These are phyloP conservation scores for Argyresthia goedartella DNA, from an alignment of 2,888 invertebrate genomes.

Conservation along the genomic window DNA sequence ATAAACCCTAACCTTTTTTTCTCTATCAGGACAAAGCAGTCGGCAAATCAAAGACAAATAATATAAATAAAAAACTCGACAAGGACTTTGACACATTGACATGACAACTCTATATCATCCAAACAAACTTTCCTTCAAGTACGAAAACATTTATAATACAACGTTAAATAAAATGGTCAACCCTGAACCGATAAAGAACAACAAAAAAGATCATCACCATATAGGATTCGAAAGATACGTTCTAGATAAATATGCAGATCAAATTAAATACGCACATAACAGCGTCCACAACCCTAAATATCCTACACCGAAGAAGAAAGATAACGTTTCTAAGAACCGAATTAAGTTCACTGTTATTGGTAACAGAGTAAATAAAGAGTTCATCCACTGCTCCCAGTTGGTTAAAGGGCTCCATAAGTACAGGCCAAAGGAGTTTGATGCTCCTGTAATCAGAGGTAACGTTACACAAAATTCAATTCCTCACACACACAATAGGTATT, in stretches of 20 bases:
- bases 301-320: constrained; percentile 22
- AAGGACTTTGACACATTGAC: too few relatives aligned
- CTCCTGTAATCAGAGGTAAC: constrained; percentile 44
- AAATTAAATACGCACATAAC: constrained; percentile 43
- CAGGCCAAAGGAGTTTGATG: constrained; percentile 32
- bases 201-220: constrained; percentile 27
- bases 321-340: constrained; percentile 16
- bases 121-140: too few relatives aligned
- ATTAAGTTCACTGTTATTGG: constrained; percentile 45
- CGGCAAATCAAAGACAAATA: too few relatives aligned
- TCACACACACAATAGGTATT: background rate
- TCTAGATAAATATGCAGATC: constrained; percentile 24
- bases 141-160: too few relatives aligned
- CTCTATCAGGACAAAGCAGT: too few relatives aligned
- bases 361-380: constrained; percentile 41
- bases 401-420: constrained; percentile 45
- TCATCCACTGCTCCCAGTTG: constrained; percentile 39
- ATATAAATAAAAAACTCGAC: too few relatives aligned
- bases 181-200: constrained; percentile 12
- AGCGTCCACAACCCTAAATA: constrained; percentile 39
- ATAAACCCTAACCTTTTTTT: too few relatives aligned
- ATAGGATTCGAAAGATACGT: constrained; percentile 43
- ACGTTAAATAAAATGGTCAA: too few relatives aligned
- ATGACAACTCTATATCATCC: too few relatives aligned
- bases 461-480: too few relatives aligned